Base-by-base conservation (phyloP, 2,113 vertebrate genomes). In the Neoarius graeffei region DNA sequence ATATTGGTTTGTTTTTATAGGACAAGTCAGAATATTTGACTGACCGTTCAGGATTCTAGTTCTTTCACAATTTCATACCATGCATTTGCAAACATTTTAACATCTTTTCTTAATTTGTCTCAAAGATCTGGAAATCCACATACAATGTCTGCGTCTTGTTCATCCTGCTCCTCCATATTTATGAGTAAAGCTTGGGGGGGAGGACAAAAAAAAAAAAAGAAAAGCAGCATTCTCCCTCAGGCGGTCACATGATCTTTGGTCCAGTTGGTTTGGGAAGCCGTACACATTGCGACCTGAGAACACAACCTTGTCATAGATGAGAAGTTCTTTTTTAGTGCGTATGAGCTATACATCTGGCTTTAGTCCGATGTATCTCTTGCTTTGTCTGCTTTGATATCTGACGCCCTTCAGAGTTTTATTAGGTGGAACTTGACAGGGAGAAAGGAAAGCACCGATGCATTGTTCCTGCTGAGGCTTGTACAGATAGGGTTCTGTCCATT, bases 401-500 rank as follows among this genome's bases (percentile, higher is more conserved):
- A 23, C 13, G 14, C 59, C 15, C n/a, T 57, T 27, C 27, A 10
- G n/a, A 6, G 30, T 25, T 4, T 9, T 23, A 23, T 30, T 42
- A 9, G 48, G 17, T 84, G 64, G 64, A 54, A 19, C 15, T 27
- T 54, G 60, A 52, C 81, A 9, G 42, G 13, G 54, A 74, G 50
- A 73, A 80, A 56, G 76, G 57, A 62, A 82, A 62, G 69, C 74
- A 27, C 30, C 84, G 42, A 48, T 59, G 56, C 69, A 52, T 35
- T 42, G 56, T 74, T 88, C 80, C 81, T 83, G 88, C 84, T 17
- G 81, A 76, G 52, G 64, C 66, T 48, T 66, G 69, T 79, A 81
- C 13, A 76, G 71, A 48, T 87, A 30, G 14, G 35, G 60, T 88
- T 88, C 50, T 90, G 91, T 89, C 59, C 66, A 74, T 62, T 82